Percentiles rank a stretch among this genome's conserved stretches.
Evolutionary conservation across 2,888 invertebrate genomes (phyloP).

Genomic region (Copidosoma aretas): DNA sequence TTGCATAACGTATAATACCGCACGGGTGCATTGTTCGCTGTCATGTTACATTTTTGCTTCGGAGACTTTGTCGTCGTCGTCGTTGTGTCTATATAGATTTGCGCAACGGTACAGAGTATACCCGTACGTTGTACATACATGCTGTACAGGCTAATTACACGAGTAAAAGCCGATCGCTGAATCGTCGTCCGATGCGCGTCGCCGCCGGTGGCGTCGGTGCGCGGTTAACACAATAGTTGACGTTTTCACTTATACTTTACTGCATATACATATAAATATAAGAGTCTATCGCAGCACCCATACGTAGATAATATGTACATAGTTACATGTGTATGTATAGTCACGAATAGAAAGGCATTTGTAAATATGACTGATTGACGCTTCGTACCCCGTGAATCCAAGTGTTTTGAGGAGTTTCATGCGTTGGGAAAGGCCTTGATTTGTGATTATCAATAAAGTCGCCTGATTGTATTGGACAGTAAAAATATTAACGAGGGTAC

Average conservation of each 20-base stretch:
- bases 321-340: background rate
- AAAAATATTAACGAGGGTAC: no score
- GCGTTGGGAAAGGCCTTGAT: no score
- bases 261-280: no score
- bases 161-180: background rate
- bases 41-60: background rate
- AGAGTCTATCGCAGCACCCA: background rate
- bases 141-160: no score
- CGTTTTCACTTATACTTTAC: no score
- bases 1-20: background rate
- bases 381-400: background rate
- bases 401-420: no score
- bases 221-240: no score
- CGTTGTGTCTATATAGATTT: background rate
- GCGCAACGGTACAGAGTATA: background rate
- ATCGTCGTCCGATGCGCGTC: background rate
- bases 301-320: no score
- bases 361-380: background rate
- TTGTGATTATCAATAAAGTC: no score
- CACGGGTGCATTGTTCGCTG: background rate
- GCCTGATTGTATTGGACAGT: no score
- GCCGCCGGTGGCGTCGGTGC: no score
- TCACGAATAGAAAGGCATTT: background rate
- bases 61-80: background rate
- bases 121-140: no score